A percentile compares a stretch with the other conserved stretches of the same genome.
Evolutionary conservation across 2,797 vertebrate genomes (phyloP).

Genomic region (Manis javanica): DNA sequence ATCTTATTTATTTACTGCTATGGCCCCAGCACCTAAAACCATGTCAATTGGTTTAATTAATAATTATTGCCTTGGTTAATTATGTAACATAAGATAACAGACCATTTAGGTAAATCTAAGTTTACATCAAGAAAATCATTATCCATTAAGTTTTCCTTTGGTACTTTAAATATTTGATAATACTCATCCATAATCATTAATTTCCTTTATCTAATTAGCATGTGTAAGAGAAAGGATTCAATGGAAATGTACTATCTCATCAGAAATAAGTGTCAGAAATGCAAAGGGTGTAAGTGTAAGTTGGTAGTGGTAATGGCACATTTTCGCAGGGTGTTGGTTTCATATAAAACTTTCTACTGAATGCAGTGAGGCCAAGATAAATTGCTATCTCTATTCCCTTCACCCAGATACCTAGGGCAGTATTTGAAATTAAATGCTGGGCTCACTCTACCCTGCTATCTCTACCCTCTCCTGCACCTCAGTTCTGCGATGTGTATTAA

Average conservation of each 20-base stretch:
- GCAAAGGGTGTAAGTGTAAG: background rate
- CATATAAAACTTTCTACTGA: background rate
- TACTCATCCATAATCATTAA: background rate
- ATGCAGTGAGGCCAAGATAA: background rate
- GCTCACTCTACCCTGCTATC: background rate
- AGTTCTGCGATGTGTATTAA: background rate
- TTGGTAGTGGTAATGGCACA: background rate
- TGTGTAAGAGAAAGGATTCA: background rate
- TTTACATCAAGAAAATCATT: background rate
- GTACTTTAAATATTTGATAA: background rate
- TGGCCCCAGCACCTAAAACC: background rate
- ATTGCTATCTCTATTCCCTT: background rate
- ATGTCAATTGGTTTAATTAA: background rate
- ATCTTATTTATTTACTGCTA: background rate
- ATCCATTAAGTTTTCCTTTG: background rate
- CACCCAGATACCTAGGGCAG: background rate
- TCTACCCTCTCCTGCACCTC: background rate
- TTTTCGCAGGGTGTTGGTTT: background rate
- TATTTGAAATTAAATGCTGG: background rate
- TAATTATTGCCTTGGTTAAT: background rate
- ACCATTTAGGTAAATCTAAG: background rate
- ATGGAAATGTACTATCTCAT: background rate
- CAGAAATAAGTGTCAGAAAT: background rate
- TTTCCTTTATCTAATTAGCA: background rate
- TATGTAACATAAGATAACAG: background rate